Evolutionary conservation across 1,140 invertebrate species (phyloP), one percentile per base, ranked within the genome.

Genomic region (Cardiocondyla obscurior): DNA sequence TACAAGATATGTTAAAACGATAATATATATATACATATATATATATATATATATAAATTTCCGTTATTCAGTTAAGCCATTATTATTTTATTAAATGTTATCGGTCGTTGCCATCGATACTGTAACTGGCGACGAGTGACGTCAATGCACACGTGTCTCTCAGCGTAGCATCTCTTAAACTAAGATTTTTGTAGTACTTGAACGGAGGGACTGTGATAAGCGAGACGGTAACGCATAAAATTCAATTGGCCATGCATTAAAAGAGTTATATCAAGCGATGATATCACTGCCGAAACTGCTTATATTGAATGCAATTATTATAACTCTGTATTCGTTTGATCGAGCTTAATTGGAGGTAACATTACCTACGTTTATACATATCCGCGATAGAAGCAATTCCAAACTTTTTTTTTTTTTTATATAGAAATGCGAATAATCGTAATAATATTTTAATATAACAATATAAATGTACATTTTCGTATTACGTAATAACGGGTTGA

Each of bases 171-270:
- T 69, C 46, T 79, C 62, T 74, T 60, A 65, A n/a, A 77, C 46
- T 42, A 79, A 79, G 74, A 79, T 69, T 79, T 69, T 62, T 53
- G 69, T 79, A 36, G 62, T 62, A 79, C 74, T 79, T 69, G 14
- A 76, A 79, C 22, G 10, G 49, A 6, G 12, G 33, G 36, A 55
- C 44, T 25, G 33, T 28, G 74, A 79, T 79, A 69, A 79, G 62
- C 62, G 62, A 77, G 22, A 22, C 44, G 46, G 33, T 39, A 69
- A 69, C 53, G 77, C 60, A 10, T 74, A 73, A 58, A 85, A 89
- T 89, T 86, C 84, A 90, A 91, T 90, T 90, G 86, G 81, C 84
- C 79, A 25, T 58, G 60, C 67, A 70, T 85, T 83, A 58, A 85
- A 74, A 57, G n/a, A 36, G 58, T 30, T 42, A 42, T 12, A 55